Base-by-base conservation (phyloP, 2,888 invertebrate species). In the Tethea ocularis region DNA sequence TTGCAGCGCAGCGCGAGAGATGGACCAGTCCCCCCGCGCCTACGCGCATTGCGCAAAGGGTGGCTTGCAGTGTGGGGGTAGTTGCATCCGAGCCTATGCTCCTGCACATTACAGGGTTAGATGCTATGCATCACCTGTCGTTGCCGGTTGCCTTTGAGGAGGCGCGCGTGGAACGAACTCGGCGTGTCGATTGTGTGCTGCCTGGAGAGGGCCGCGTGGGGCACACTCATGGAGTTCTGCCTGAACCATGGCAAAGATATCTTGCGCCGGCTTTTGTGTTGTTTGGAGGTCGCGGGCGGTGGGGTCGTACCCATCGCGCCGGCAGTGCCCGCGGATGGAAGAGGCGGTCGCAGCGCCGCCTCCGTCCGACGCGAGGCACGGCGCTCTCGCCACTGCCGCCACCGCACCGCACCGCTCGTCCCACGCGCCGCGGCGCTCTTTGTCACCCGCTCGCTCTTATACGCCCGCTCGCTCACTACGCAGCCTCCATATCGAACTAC, bases 171-270 rank as follows among this genome's bases (percentile, higher is more conserved):
- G 93, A 97, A 97, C 64, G 97, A 96, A 86, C 97, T 95, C 80
- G 97, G 97, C 70, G 97, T 97, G 91, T 97, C 97, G 92, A 98
- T 97, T 88, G 97, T 97, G 87, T 97, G 97, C 87, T 97, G 97
- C 59, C 97, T 95, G 63, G 97, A 95, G 60, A 97, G 94, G 60
- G 95, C 94, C 65, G 96, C 96, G 88, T 96, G 97, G 58, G 95
- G 94, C 75, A 95, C 94, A 78, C 95, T 94, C 72, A 96, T 95
- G 63, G 97, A 97, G 77, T 95, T 95, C 88, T 97, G 97, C 58
- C 97, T 94, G 89, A 97, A 97, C 97, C 97, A 98, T 69, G 97
- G 97, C 83, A 97, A 91, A 59, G 97, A 97, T 76, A 97, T 97
- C 90, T 97, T 98, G 79, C 97, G 95, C 65, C 96, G 95, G 72